Base-by-base conservation (phyloP, 1,140 invertebrate species). In the Drosophila fuyamai region DNA sequence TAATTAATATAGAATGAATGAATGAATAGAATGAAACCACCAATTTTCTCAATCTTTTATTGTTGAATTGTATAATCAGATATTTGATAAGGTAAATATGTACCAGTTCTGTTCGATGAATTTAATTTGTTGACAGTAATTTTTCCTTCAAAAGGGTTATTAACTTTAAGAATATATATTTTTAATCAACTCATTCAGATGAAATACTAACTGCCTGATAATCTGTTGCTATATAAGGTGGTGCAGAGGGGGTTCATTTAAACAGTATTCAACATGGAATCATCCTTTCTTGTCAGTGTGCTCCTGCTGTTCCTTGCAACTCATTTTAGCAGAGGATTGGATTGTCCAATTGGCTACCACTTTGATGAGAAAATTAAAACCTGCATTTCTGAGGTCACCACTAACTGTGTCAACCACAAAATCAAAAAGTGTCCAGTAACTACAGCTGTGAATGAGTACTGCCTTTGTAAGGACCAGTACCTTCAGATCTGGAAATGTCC, bases 201-300 rank as follows among this genome's bases (percentile, higher is more conserved):
- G 32, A 18, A 63, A 80, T 73, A 80, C 51, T 41, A 13, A 0
- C 6, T 2, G 1, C 9, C 8, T 14, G 16, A 35, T 63, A 59
- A 54, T 66, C 48, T 36, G 13, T 10, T 38, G 3, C 60, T 80
- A 85, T 81, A 75, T 81, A 85, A 85, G 74, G 27, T 55, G 16
- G 46, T 41, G n/a, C 29, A 5, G n/a, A 18, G 6, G 0, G 8
- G 38, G 12, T 36, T 2, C 8, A 29, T 6, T 3, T 38, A 2
- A 54, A 14, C 14, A 29, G 29, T 48, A 12, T 54, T 46, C 5
- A 27, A 50, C 8, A 74, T 74, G 67, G n/a, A 2, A 23, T 41
- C 18, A 41, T 35, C 10, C 14, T 4, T 43, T 0, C 14, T 29
- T 36, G 35, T 50, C 6, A n/a, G 7, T 23, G 14, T 38, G 10